A percentile compares a stretch with the other conserved stretches of the same genome.
Conservation (phyloP, 2,797 vertebrate genomes). For the Cossypha niveicapilla region DNA sequence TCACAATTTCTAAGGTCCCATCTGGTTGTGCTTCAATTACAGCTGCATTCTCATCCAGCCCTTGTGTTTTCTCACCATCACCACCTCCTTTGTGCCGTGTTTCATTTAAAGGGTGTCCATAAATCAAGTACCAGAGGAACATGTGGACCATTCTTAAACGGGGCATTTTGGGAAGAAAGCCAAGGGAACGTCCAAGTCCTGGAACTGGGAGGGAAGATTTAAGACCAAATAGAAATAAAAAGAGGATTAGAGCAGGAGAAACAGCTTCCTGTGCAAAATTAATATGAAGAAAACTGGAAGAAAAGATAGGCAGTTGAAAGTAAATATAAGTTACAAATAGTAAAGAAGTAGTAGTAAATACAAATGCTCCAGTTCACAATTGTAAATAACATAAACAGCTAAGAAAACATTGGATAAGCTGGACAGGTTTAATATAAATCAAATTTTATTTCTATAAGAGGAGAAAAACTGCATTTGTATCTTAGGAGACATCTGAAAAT, state of each 20-base stretch:
- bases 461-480: background rate
- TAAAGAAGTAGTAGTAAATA: background rate
- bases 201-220: slow-evolving; percentile 75
- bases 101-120: slow-evolving; percentile 80
- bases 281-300: background rate
- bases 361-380: background rate
- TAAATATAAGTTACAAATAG: background rate
- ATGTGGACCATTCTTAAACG: slow-evolving; percentile 84
- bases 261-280: background rate
- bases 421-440: background rate
- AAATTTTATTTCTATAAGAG: background rate
- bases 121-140: slow-evolving; percentile 92
- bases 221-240: background rate
- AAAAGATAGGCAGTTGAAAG: background rate
- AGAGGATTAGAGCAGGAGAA: background rate
- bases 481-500: background rate
- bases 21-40: background rate
- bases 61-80: background rate
- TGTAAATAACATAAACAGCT: background rate
- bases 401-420: background rate
- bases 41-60: background rate
- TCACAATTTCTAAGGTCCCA: background rate
- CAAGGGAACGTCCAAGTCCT: slow-evolving; percentile 85
- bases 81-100: background rate
- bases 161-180: slow-evolving; percentile 95